Percentiles rank a stretch among this genome's conserved stretches.
These are phyloP conservation scores for Gobio gobio DNA, from an alignment of 2,113 vertebrate genomes.

Conservation along the genomic window DNA sequence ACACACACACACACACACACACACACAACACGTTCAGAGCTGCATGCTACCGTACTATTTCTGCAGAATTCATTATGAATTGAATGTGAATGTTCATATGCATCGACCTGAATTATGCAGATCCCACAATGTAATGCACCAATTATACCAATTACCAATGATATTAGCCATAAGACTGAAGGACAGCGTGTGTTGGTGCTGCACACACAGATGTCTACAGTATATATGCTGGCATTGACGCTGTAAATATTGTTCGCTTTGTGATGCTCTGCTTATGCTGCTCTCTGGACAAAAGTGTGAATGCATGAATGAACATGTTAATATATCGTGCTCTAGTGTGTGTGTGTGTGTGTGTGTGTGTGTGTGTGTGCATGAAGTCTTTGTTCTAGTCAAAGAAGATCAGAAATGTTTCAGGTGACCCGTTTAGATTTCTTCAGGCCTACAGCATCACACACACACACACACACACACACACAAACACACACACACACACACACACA, in stretches of 20 bases:
- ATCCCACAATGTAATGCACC: not conserved
- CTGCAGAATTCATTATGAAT: not conserved
- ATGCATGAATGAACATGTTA: not conserved
- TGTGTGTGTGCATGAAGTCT: not conserved
- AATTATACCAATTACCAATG: no score
- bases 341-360: not conserved
- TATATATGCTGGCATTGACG: not conserved
- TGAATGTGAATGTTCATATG: not conserved
- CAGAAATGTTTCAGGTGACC: not conserved
- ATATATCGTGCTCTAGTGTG: not conserved
- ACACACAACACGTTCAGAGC: not conserved
- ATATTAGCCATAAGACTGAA: no score
- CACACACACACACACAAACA: slow-evolving; percentile 39
- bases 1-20: not conserved
- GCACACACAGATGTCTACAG: not conserved
- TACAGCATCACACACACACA: slow-evolving; percentile 50
- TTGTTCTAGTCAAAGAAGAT: not conserved
- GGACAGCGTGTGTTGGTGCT: not conserved
- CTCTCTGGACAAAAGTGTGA: not conserved
- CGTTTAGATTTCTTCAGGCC: slow-evolving; percentile 28
- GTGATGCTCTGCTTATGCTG: no score
- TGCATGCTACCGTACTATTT: not conserved
- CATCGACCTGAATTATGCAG: not conserved
- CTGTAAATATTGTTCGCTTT: not conserved
- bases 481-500: slow-evolving; percentile 48